Conservation (phyloP, 30 jellyfish, hydroid and myxozoan genomes). For the Cassiopea andromeda region DNA sequence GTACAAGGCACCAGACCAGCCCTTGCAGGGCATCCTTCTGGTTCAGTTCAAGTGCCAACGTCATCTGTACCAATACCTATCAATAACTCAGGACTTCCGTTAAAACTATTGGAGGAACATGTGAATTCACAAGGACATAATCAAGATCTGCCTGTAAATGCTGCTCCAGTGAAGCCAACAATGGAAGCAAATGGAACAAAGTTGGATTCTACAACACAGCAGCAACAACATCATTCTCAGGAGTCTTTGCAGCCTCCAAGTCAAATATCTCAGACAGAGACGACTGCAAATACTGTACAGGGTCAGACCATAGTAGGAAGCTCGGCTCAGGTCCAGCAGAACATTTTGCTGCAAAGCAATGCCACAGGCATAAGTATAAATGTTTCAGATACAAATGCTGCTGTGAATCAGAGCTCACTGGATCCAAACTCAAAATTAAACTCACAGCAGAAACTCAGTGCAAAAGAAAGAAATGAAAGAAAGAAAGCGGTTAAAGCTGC, state of each 20-base stretch:
- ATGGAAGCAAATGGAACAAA: background rate
- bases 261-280: constrained; percentile 9
- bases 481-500: constrained; percentile 70
- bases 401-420: constrained; percentile 1
- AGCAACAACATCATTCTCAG: constrained; percentile 3
- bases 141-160: background rate
- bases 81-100: constrained; percentile 27
- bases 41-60: constrained; percentile 3
- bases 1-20: constrained; percentile 32
- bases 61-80: constrained; percentile 2
- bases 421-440: constrained; percentile 19
- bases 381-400: background rate
- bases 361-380: constrained; percentile 2
- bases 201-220: constrained; percentile 5
- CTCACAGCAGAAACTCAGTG: constrained; percentile 40
- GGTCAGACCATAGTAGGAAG: background rate
- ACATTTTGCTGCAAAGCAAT: constrained; percentile 20
- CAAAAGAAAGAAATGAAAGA: constrained; percentile 61
- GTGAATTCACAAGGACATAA: constrained; percentile 63
- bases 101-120: constrained; percentile 49
- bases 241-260: background rate
- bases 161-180: background rate
- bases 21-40: background rate
- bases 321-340: constrained; percentile 5
- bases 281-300: background rate